Evolutionary conservation across 1,140 invertebrate species (phyloP).

Genomic region (Proctacanthus coquilletti): DNA sequence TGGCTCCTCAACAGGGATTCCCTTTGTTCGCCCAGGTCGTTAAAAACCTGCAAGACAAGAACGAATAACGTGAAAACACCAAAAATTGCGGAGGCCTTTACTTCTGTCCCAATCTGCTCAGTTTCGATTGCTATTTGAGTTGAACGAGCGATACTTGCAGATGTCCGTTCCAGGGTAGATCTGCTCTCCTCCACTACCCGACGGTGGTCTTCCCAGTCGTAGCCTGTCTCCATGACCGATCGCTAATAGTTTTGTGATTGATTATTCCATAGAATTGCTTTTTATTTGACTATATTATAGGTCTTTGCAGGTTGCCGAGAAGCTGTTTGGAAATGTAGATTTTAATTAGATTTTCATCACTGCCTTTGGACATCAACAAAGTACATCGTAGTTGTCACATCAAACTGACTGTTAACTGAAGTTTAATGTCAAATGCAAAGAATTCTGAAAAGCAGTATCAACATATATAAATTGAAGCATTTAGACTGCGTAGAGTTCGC

Average conservation of each 20-base stretch:
- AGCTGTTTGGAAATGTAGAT: too few relatives aligned
- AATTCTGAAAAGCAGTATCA: too few relatives aligned
- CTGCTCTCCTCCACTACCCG: conserved; percentile 39
- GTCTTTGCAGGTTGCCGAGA: too few relatives aligned
- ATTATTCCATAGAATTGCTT: neutral
- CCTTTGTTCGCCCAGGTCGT: conserved; percentile 31
- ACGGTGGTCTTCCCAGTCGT: conserved; percentile 34
- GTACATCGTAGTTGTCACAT: too few relatives aligned
- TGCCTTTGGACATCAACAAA: too few relatives aligned
- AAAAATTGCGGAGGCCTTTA: conserved; percentile 19
- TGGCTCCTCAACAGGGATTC: conserved; percentile 32
- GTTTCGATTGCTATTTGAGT: conserved; percentile 61
- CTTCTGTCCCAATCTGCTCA: conserved; percentile 60
- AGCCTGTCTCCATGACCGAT: neutral
- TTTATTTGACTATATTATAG: too few relatives aligned
- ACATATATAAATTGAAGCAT: too few relatives aligned
- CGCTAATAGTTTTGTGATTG: neutral
- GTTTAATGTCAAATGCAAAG: too few relatives aligned
- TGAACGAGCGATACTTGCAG: conserved; percentile 48
- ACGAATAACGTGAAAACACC: neutral
- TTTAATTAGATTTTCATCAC: too few relatives aligned
- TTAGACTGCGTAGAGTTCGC: too few relatives aligned
- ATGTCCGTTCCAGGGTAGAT: conserved; percentile 41
- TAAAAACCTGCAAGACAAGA: conserved; percentile 15
- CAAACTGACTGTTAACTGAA: too few relatives aligned